Evolutionary conservation across 2,113 vertebrate genomes (phyloP), one percentile per base, ranked within the genome.

Genomic region (Eurypyga helias): DNA sequence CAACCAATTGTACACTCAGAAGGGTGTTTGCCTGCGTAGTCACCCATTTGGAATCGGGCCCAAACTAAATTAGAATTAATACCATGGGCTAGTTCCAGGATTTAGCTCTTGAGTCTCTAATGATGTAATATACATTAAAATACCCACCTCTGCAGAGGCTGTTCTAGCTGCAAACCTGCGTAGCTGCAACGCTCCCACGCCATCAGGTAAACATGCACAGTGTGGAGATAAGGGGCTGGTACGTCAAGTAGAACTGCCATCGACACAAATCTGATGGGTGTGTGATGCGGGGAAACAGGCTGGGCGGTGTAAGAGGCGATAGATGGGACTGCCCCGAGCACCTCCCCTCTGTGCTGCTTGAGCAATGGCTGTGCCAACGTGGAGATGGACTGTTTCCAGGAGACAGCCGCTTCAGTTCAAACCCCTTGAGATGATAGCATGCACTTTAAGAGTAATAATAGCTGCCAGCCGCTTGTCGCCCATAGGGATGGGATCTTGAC

Each of bases 21-120:
- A 0, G 0, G 89, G 64, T 96, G 94, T 96, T 97, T 96, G 94
- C 87, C 46, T 71, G 77, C 20, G 10, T 9, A 95, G 81, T 94
- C 93, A 95, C 81, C 91, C 91, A 25, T 91, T 94, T 96, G 96
- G 96, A 96, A 79, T 62, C 1, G 6, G 83, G 84, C 94, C 94
- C 81, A 95, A 89, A 48, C 69, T 75, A 87, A 78, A 96, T 94
- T 51, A 93, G 73, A 83, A 67, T 89, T 92, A 95, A 91, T 89
- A 75, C 52, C 48, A 33, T n/a, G 65, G 87, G 77, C 81, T 82
- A 64, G 73, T 91, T 96, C 57, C 81, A 94, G 83, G 70, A 82
- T 78, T 91, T 82, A 64, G 60, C 88, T 93, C 88, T 80, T 25
- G 15, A 76, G 48, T 79, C 91, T 91, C 31, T 95, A 89, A 57